Percentiles rank a stretch among this genome's conserved stretches.
phyloP scores from a whole-genome alignment of 2,797 vertebrate genomes.

The Falco peregrinus region DNA sequence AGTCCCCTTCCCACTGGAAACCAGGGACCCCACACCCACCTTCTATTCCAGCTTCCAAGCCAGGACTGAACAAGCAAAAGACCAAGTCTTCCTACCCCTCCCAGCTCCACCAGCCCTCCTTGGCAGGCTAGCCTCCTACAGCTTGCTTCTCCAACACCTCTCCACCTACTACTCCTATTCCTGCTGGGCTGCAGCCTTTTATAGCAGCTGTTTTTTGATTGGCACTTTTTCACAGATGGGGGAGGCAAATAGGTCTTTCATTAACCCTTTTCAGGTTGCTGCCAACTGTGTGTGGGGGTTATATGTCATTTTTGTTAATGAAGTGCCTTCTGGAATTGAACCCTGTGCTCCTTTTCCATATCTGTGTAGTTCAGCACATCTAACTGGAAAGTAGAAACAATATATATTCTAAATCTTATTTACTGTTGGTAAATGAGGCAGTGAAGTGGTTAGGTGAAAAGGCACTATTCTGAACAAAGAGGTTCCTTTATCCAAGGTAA shows the following conservation, averaged over 20 bases:
- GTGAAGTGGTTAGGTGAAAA: constrained; percentile 7
- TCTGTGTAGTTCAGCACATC: not conserved
- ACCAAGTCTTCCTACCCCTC: not conserved
- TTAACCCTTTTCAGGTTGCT: constrained; percentile 65
- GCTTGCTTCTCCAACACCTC: constrained; percentile 56
- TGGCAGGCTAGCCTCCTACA: constrained; percentile 42
- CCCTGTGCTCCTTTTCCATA: not conserved
- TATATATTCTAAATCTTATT: constrained; percentile 15
- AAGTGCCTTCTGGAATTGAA: constrained; percentile 53
- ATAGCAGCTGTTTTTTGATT: constrained; percentile 66
- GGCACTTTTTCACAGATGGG: constrained; percentile 65
- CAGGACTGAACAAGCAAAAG: not conserved
- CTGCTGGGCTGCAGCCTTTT: constrained; percentile 66
- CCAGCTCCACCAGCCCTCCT: constrained; percentile 8
- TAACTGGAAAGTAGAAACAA: constrained; percentile 24
- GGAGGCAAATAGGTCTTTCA: constrained; percentile 65
- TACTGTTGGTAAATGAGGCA: not conserved
- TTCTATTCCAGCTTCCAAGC: not conserved
- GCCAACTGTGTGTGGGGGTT: constrained; percentile 31
- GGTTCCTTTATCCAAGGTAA: not conserved
- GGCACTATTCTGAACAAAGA: not conserved
- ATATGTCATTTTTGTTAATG: constrained; percentile 57
- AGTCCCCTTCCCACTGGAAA: not conserved
- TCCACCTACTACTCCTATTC: constrained; percentile 46
- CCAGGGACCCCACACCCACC: not conserved